These are phyloP conservation scores for Thamnophis sirtalis DNA, from an alignment of 2,113 vertebrate species.

Conservation along the genomic window DNA sequence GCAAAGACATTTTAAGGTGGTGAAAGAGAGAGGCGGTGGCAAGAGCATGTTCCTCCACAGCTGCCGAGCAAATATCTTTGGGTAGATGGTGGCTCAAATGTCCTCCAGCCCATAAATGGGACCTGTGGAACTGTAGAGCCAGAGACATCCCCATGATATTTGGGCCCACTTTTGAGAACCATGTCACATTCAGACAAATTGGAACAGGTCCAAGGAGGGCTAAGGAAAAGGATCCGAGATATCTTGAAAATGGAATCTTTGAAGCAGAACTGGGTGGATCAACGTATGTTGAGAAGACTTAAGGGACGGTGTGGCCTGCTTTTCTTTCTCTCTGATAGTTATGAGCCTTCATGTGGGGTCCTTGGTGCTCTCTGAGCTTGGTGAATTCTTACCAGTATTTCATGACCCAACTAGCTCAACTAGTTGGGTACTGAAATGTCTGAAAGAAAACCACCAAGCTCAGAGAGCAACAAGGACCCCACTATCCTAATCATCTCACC, in stretches of 20 bases:
- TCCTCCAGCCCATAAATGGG: background rate
- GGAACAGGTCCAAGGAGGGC: background rate
- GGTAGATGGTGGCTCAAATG: background rate
- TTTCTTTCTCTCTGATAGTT: background rate
- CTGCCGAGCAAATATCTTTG: background rate
- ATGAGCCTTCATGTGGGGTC: background rate
- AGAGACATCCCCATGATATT: background rate
- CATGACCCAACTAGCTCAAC: background rate
- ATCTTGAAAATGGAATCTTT: background rate
- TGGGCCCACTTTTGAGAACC: background rate
- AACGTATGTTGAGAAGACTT: background rate
- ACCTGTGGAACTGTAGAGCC: background rate
- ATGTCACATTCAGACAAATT: background rate
- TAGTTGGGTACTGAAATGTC: background rate
- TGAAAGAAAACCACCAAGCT: background rate
- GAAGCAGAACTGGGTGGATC: background rate
- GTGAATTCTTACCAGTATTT: background rate
- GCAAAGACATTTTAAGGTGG: conserved; percentile 31
- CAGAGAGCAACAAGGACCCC: background rate
- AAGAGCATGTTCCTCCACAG: background rate
- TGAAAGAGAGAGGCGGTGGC: background rate
- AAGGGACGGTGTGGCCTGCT: background rate
- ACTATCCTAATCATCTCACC: background rate
- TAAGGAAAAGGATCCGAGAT: background rate
- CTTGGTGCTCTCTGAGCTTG: background rate